These are phyloP conservation scores for Drosophila takahashii DNA, from an alignment of 1,140 invertebrate species.

Conservation along the genomic window DNA sequence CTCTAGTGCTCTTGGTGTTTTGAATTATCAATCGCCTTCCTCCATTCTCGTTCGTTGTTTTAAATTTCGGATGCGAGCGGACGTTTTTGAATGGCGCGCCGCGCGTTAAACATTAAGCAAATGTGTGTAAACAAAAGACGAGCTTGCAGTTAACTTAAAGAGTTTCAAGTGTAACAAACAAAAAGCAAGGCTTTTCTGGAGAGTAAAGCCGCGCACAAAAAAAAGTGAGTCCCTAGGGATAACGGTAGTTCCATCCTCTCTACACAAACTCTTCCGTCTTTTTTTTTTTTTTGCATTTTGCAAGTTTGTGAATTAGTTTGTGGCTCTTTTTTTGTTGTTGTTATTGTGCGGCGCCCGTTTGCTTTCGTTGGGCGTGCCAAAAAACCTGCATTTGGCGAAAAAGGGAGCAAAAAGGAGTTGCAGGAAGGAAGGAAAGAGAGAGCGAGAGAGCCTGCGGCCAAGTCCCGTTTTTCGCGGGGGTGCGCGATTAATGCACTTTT, in stretches of 20 bases:
- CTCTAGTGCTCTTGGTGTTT: too few relatives aligned
- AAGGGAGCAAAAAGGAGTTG: slow-evolving; percentile 27
- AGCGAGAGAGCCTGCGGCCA: background rate
- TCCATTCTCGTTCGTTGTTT: background rate
- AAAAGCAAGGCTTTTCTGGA: background rate
- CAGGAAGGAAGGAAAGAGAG: background rate
- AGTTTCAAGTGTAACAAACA: too few relatives aligned
- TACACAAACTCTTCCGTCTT: background rate
- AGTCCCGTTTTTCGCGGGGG: slow-evolving; percentile 11
- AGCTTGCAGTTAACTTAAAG: too few relatives aligned
- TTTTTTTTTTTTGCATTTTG: slow-evolving; percentile 17
- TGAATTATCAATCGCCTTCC: background rate
- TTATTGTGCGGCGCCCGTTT: slow-evolving; percentile 13
- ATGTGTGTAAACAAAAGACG: too few relatives aligned
- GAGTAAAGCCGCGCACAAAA: background rate
- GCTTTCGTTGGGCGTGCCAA: slow-evolving; percentile 22
- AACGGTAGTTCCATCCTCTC: slow-evolving; percentile 19
- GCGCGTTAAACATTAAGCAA: background rate
- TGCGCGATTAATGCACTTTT: slow-evolving; percentile 15
- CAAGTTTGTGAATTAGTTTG: background rate
- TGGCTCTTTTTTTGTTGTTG: background rate
- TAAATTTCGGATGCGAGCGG: slow-evolving; percentile 3
- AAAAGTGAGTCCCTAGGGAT: slow-evolving; percentile 18
- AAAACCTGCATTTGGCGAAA: background rate
- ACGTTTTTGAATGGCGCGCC: background rate